Percentiles rank a stretch among this genome's conserved stretches.
These are phyloP conservation scores for Neodiprion fabricii DNA, from an alignment of 1,140 invertebrate genomes.

Conservation along the genomic window DNA sequence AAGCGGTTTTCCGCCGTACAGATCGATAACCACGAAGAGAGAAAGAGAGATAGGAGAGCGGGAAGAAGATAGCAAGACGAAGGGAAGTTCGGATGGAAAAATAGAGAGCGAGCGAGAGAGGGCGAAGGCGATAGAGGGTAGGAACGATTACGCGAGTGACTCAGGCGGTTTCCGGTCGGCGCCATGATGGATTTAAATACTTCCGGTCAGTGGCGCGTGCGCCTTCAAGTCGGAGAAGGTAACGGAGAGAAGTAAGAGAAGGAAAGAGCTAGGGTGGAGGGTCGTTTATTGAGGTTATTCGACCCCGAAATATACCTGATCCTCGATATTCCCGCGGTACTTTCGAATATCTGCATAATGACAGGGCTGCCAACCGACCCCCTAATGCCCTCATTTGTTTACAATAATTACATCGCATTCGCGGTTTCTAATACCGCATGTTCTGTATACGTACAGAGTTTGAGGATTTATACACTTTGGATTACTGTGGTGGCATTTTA, in stretches of 20 bases:
- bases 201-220: constrained; percentile 50
- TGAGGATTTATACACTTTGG: too few species aligned
- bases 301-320: constrained; percentile 16
- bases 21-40: background rate
- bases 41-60: too few species aligned
- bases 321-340: constrained; percentile 9
- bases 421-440: background rate
- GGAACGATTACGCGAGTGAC: constrained; percentile 52
- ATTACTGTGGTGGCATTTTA: too few species aligned
- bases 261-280: background rate
- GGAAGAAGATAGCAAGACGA: too few species aligned
- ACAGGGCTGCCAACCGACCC: constrained; percentile 26
- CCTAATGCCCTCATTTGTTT: constrained; percentile 29
- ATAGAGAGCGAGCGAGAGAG: background rate
- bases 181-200: constrained; percentile 56
- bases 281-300: constrained; percentile 12
- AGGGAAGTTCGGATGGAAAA: background rate
- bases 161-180: constrained; percentile 53
- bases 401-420: background rate
- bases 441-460: background rate
- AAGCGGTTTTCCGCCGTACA: background rate
- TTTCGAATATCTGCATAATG: constrained; percentile 29
- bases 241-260: background rate
- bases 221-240: constrained; percentile 23
- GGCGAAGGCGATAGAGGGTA: constrained; percentile 31